phyloP scores from a whole-genome alignment of 23 tunicate genomes.

The Oikopleura dioica region DNA sequence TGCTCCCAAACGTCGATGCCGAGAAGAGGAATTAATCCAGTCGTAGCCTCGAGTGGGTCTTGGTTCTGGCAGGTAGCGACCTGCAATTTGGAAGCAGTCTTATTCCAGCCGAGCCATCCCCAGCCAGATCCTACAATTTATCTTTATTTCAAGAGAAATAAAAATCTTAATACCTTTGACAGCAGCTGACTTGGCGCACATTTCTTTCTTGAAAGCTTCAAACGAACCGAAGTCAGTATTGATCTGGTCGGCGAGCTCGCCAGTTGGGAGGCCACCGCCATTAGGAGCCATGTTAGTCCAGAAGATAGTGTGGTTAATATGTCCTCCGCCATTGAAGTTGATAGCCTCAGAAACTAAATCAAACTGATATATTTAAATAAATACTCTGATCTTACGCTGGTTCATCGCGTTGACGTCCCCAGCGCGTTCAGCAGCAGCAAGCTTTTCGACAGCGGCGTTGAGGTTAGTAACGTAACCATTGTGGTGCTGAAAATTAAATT shows the following conservation, averaged over 20 bases:
- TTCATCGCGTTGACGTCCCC: too few relatives aligned
- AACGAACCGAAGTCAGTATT: slow-evolving; percentile 65
- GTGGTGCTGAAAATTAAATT: too few relatives aligned
- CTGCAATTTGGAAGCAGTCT: slow-evolving; percentile 19
- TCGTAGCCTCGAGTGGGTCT: slow-evolving; percentile 73
- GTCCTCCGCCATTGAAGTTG: slow-evolving; percentile 83
- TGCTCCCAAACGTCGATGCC: slow-evolving; percentile 98
- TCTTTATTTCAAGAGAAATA: too few relatives aligned
- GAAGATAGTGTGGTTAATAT: slow-evolving; percentile 74
- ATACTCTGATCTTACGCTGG: too few relatives aligned
- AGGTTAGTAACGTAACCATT: slow-evolving; percentile 60
- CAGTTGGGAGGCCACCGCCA: slow-evolving; percentile 24
- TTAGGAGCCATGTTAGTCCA: slow-evolving; percentile 62
- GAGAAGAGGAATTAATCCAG: slow-evolving; percentile 61
- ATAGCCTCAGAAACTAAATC: slow-evolving; percentile 78
- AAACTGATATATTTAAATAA: too few relatives aligned
- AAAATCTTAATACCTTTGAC: too few relatives aligned
- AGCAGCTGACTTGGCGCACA: slow-evolving; percentile 31
- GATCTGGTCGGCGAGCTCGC: slow-evolving; percentile 26
- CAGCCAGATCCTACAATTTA: too few relatives aligned
- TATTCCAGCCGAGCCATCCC: slow-evolving; percentile 79
- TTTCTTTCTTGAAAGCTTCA: slow-evolving; percentile 29
- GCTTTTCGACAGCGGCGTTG: slow-evolving; percentile 59
- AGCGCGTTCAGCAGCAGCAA: slow-evolving; percentile 53
- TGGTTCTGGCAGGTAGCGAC: slow-evolving; percentile 50